Evolutionary conservation across 2,888 invertebrate species (phyloP), one percentile per base, ranked within the genome.

Genomic region (Hypena proboscidalis): DNA sequence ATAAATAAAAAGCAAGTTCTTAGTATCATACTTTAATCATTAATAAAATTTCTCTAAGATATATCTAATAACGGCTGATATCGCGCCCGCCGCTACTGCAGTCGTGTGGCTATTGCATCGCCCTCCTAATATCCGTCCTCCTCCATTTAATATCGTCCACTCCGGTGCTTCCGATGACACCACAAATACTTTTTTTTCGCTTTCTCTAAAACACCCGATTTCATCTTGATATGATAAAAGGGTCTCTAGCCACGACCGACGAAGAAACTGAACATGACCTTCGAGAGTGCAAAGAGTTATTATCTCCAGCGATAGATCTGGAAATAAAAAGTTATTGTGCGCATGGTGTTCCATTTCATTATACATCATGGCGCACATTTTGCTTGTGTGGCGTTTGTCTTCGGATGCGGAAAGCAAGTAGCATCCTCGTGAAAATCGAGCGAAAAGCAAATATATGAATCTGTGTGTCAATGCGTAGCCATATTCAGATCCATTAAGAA

Each of bases 391-490:
- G 13, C 25, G 29, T 21, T 37, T 53, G 36, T 83, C 83, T 17
- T 49, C 6, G 22, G 3, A 3, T n/a, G 19, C 13, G 1, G 38
- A 27, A 1, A 33, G n/a, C 5, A 44, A n/a, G 1, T 17, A 14
- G 9, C 44, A 44, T 33, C 44, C 44, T 8, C 44, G 37, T 13
- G 37, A 26, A 33, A 33, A 38, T 5, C 44, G 26, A n/a, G 37
- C 38, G 23, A 20, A 20, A n/a, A 44, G 2, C 5, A 44, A 0
- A 10, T 19, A 44, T 5, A 44, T 3, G 4, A 33, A 14, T 19
- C 83, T 78, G 50, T 81, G 81, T 6, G 73, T 54, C 1, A 84
- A 38, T 2, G 67, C 71, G 31, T 82, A 83, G 9, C 83, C 83
- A 26, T 62, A 74, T 20, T 77, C 58, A 0, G 68, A 63, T 39